A percentile compares a stretch with the other conserved stretches of the same genome.
phyloP scores from a whole-genome alignment of 2,797 vertebrate species.

The Muraenolepis orangiensis region DNA sequence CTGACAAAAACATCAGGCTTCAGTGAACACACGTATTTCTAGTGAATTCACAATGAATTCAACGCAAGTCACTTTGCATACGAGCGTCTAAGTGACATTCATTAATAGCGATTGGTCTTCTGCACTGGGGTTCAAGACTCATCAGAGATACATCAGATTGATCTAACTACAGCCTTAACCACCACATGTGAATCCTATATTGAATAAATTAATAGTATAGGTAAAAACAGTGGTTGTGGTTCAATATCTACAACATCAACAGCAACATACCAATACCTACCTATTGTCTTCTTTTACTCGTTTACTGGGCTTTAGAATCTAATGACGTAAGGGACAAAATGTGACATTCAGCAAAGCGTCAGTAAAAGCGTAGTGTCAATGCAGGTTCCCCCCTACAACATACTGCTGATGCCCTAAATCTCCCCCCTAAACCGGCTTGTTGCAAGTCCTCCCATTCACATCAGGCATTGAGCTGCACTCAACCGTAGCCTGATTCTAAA shows the following conservation, averaged over 20 bases:
- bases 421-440: constrained; percentile 53
- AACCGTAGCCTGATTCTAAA: constrained; percentile 41
- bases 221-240: neutral
- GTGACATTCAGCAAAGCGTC: constrained; percentile 41
- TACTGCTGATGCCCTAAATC: constrained; percentile 70
- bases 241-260: neutral
- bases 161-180: neutral
- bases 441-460: constrained; percentile 53
- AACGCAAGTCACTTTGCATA: neutral
- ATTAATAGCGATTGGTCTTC: neutral
- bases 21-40: neutral
- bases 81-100: neutral
- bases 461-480: constrained; percentile 53
- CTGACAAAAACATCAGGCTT: neutral
- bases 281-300: neutral
- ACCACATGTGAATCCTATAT: neutral
- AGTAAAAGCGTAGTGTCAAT: constrained; percentile 45
- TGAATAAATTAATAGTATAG: neutral
- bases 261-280: neutral
- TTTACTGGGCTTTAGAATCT: constrained; percentile 17
- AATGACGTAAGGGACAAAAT: constrained; percentile 17
- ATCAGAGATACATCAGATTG: neutral
- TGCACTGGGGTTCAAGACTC: neutral
- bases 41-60: neutral
- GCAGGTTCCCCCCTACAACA: constrained; percentile 48